Base-by-base conservation (phyloP, 64 coral and sea anemone species). In the Orbicella faveolata region DNA sequence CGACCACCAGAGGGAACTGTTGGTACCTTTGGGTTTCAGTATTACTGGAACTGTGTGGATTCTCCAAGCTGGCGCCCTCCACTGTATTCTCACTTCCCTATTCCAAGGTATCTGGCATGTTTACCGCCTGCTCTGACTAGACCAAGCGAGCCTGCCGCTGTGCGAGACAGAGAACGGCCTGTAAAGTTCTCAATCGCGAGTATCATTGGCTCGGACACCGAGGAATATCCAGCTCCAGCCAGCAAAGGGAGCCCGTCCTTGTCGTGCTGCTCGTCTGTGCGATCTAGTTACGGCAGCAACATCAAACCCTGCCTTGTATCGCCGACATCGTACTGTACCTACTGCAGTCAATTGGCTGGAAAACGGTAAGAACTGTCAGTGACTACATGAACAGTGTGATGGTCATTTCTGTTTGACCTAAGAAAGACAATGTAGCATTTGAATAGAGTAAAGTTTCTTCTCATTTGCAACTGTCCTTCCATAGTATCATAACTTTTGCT, bases 121-220 rank as follows among this genome's bases (percentile, higher is more conserved):
- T 76, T 88, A 16, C 79, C 87, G 11, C 30, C 87, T 21, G 54
- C 90, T 34, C 52, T 89, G n/a, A 87, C 70, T 34, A 72, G 88
- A 72, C 75, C 87, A 34, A 81, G 59, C 39, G 72, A 75, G 25
- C 78, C 87, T 18, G 36, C 88, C 14, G 63, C 87, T 35, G 87
- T 63, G 19, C 65, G 79, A 65, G 76, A 90, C 59, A 83, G 84
- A 89, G 83, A 92, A 73, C 81, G 90, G 61, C 87, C 87, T 8
- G 82, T 72, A 44, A 96, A 96, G 36, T 96, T 96, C 86, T 93
- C 94, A 9, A 96, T 96, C 69, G 94, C 92, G 26, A 96, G 94
- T 62, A 96, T 96, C 55, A 96, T 96, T 64, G 94, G 94, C 34
- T 66, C 92, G 44, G 92, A 94, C 61, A 64, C 63, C 9, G 70